A percentile compares a stretch with the other conserved stretches of the same genome.
Evolutionary conservation across 2,113 vertebrate species (phyloP).

Genomic region (Epinephelus fuscoguttatus): DNA sequence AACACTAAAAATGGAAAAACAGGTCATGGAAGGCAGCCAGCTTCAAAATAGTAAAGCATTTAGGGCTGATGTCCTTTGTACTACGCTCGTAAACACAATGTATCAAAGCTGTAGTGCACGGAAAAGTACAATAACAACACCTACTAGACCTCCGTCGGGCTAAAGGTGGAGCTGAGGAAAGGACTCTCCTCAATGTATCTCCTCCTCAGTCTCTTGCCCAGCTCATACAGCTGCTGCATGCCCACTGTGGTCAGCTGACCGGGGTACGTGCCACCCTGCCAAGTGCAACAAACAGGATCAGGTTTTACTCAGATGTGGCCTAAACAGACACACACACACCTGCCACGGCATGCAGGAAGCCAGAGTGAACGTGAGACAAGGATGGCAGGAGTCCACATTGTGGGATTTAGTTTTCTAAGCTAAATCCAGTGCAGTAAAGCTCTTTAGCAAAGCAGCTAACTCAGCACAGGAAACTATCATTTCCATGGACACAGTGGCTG

Average conservation of each 20-base stretch:
- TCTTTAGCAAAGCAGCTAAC: slow-evolving; percentile 39
- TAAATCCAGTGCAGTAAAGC: slow-evolving; percentile 51
- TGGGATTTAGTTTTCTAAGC: slow-evolving; percentile 51
- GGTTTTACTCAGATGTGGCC: slow-evolving; percentile 12
- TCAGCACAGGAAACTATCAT: slow-evolving; percentile 28
- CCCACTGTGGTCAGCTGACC: slow-evolving; percentile 95
- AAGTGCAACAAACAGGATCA: slow-evolving; percentile 29
- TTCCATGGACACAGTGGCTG: slow-evolving; percentile 1
- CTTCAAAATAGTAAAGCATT: slow-evolving; percentile 50
- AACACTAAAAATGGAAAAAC: slow-evolving; percentile 83
- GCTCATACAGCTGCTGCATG: slow-evolving; percentile 93
- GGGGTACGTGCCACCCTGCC: slow-evolving; percentile 89
- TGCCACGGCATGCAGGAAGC: slow-evolving; percentile 13
- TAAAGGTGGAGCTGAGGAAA: slow-evolving; percentile 90
- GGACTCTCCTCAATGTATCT: slow-evolving; percentile 86
- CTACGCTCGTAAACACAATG: slow-evolving; percentile 18
- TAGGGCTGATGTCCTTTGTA: slow-evolving; percentile 25
- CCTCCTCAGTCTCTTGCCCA: slow-evolving; percentile 90
- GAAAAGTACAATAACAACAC: slow-evolving; percentile 68
- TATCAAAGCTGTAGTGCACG: background rate
- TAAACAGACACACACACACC: slow-evolving; percentile 27
- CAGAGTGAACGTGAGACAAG: slow-evolving; percentile 1
- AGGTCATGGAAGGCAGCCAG: slow-evolving; percentile 43
- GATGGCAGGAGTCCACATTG: slow-evolving; percentile 37
- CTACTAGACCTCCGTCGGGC: slow-evolving; percentile 92